phyloP scores from a whole-genome alignment of 2,797 vertebrate genomes.

The Ficedula albicollis region DNA sequence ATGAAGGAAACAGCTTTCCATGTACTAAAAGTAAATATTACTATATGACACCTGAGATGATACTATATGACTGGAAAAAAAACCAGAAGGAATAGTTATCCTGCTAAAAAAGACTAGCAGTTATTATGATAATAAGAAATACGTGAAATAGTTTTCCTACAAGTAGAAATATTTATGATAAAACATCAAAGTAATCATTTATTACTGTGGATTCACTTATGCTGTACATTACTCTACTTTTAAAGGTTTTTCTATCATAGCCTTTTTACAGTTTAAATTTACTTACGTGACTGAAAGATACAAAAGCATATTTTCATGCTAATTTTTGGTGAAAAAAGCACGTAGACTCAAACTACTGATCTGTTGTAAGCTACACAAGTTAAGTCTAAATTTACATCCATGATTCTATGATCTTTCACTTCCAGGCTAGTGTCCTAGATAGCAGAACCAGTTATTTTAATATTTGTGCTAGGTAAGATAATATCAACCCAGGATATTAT shows the following conservation, averaged over 20 bases:
- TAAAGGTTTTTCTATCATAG: neutral
- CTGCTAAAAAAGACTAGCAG: neutral
- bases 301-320: neutral
- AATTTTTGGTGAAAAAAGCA: neutral
- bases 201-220: neutral
- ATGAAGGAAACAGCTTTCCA: neutral
- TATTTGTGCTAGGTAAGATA: neutral
- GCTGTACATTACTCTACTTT: neutral
- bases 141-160: neutral
- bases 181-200: neutral
- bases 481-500: neutral
- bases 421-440: neutral
- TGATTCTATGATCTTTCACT: neutral
- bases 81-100: rapidly evolving
- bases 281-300: neutral
- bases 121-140: neutral
- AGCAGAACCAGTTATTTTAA: neutral
- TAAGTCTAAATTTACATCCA: neutral
- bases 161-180: neutral
- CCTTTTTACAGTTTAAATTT: neutral
- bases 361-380: neutral
- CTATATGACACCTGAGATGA: neutral
- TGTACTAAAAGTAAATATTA: neutral
- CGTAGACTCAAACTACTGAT: neutral
- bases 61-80: neutral